A percentile compares a stretch with the other conserved stretches of the same genome.
These are phyloP conservation scores for Actinia tenebrosa DNA, from an alignment of 64 coral and sea anemone species.

Conservation along the genomic window DNA sequence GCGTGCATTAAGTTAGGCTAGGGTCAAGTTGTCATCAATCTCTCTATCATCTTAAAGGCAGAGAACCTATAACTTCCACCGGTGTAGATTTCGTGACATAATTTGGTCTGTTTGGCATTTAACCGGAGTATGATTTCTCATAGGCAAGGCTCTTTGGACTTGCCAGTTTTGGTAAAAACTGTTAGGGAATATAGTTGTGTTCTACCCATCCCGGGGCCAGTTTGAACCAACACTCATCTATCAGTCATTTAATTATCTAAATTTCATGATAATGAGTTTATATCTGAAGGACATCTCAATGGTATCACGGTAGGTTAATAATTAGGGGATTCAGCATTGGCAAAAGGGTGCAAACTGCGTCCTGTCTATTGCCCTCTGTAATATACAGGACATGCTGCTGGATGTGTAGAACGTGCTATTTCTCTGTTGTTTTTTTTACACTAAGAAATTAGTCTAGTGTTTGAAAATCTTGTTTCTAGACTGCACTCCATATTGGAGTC, in stretches of 20 bases:
- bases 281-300: not conserved
- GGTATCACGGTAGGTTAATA: not conserved
- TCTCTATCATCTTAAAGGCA: not conserved
- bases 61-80: not conserved
- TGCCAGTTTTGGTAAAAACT: constrained; percentile 14
- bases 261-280: not conserved
- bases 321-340: no score
- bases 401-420: not conserved
- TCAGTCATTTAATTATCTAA: constrained; percentile 7
- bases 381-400: not conserved
- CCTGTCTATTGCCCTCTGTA: not conserved
- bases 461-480: not conserved
- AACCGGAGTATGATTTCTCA: not conserved
- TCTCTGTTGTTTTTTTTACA: not conserved
- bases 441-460: not conserved
- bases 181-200: not conserved
- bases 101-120: not conserved
- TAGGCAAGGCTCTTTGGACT: not conserved
- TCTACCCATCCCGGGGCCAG: not conserved
- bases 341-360: not conserved
- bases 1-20: not conserved
- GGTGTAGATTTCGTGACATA: not conserved
- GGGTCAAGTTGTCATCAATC: not conserved
- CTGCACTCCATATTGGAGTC: not conserved
- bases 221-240: not conserved